Percentiles rank a stretch among this genome's conserved stretches.
These are phyloP conservation scores for Aphelenchoides besseyi DNA, from an alignment of 1,140 invertebrate genomes.

Conservation along the genomic window DNA sequence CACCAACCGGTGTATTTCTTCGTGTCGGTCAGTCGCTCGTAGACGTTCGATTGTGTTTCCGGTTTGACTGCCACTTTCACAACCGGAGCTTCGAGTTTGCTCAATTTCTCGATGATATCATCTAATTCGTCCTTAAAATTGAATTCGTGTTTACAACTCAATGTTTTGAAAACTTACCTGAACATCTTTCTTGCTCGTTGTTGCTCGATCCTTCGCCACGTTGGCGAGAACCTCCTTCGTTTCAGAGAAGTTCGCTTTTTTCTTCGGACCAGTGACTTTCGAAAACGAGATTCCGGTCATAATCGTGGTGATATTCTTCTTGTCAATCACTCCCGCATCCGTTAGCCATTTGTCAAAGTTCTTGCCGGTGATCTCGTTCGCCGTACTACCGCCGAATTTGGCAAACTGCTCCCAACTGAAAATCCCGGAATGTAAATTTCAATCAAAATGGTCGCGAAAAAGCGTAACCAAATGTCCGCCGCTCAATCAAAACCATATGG, in stretches of 20 bases:
- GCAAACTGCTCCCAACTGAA: slow-evolving; percentile 71
- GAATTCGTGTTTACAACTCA: background rate
- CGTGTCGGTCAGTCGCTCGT: background rate
- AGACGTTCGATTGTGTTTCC: slow-evolving; percentile 26
- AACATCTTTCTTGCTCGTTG: slow-evolving; percentile 50
- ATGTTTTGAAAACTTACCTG: slow-evolving; percentile 35
- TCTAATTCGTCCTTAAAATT: slow-evolving; percentile 58
- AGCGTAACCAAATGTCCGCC: no score
- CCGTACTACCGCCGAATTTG: slow-evolving; percentile 81
- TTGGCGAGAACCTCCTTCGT: slow-evolving; percentile 57
- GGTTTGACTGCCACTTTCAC: slow-evolving; percentile 56
- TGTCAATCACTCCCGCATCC: slow-evolving; percentile 86
- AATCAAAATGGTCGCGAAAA: background rate
- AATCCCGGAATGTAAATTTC: slow-evolving; percentile 1
- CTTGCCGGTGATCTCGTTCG: slow-evolving; percentile 76
- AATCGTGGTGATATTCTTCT: slow-evolving; percentile 77
- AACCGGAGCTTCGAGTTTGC: slow-evolving; percentile 50
- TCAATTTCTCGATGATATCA: slow-evolving; percentile 55
- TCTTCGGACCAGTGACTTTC: slow-evolving; percentile 61
- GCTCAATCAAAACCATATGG: slow-evolving; percentile 1
- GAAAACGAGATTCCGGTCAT: slow-evolving; percentile 65
- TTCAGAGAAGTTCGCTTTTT: slow-evolving; percentile 60
- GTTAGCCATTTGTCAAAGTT: slow-evolving; percentile 93
- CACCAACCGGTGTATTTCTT: slow-evolving; percentile 65
- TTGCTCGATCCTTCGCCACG: slow-evolving; percentile 55